A percentile compares a stretch with the other conserved stretches of the same genome.
Conservation (phyloP, 2,888 invertebrate species). For the Erebia aethiops region DNA sequence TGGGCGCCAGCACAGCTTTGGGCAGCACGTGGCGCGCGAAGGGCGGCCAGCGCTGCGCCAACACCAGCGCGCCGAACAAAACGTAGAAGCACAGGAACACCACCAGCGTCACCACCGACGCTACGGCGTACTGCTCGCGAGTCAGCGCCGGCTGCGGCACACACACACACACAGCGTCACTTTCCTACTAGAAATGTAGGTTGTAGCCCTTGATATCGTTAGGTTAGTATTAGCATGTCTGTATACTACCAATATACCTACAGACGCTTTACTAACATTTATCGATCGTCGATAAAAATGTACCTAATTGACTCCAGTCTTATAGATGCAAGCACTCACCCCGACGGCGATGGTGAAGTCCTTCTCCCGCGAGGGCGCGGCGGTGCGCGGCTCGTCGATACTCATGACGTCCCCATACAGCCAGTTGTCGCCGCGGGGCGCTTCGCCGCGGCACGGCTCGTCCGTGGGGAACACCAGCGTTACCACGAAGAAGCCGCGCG, state of each 20-base stretch:
- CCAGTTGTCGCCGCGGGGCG: constrained; percentile 54
- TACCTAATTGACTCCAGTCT: background rate
- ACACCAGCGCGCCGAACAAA: constrained; percentile 60
- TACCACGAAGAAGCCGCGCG: constrained; percentile 67
- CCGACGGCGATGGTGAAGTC: constrained; percentile 49
- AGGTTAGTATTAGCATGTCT: too few species aligned
- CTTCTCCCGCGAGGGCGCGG: constrained; percentile 46
- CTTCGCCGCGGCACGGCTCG: constrained; percentile 52
- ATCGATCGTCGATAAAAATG: background rate
- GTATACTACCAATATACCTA: too few species aligned
- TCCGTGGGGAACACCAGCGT: constrained; percentile 53
- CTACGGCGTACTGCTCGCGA: constrained; percentile 61
- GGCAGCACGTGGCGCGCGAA: constrained; percentile 57
- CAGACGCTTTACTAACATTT: too few species aligned
- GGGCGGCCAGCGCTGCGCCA: constrained; percentile 64
- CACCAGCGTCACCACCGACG: constrained; percentile 53
- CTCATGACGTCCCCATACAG: constrained; percentile 56
- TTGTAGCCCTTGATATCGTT: too few species aligned
- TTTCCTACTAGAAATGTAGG: background rate
- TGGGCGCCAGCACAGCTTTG: constrained; percentile 55
- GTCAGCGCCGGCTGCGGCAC: constrained; percentile 57
- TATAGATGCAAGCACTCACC: constrained; percentile 41
- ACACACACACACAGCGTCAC: background rate
- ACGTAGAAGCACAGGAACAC: constrained; percentile 65
- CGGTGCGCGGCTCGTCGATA: constrained; percentile 23